Evolutionary conservation across 2,888 invertebrate species (phyloP), one percentile per base, ranked within the genome.

Genomic region (Heteromyza rotundicornis): DNA sequence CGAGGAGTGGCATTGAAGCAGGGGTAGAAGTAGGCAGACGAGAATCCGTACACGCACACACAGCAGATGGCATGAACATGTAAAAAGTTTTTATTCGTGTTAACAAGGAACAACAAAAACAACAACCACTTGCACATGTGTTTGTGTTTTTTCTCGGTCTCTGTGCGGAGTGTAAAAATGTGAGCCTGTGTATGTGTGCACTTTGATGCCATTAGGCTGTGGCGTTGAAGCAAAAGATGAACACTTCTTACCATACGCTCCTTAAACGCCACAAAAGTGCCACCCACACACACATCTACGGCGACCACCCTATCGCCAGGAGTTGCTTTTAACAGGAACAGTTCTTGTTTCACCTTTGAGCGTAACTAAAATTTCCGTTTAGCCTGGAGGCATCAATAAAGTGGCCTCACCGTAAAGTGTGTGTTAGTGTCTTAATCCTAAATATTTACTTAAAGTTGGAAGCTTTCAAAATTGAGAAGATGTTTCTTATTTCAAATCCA

Each of bases 221-320:
- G 66, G 64, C 47, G 66, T 64, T 64, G 54, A 59, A 59, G 62
- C 59, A 64, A 59, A 64, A 59, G 64, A 63, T 64, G 61, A 66
- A 63, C 63, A 63, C 62, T 63, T 64, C 63, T 51, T 64, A 64
- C 64, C 57, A 55, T 62, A 62, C 59, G 57, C 57, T 47, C 19
- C 47, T 47, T 47, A 14, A 47, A 40, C 14, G n/a, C 14, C 40
- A 40, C 10, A 40, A 40, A 5, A 32, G 32, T 12, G 32, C 32
- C 5, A 5, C 5, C 32, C 32, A 32, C 32, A 32, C 5, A 32
- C 32, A 32, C 32, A 32, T 8, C 32, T 32, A 12, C 12, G 5
- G 32, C 32, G 7, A 32, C 32, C 7, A 32, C 7, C 32, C 32
- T 5, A n/a, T n/a, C n/a, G n/a, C n/a, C n/a, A 5, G 10, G 10